Percentiles rank a stretch among this genome's conserved stretches.
Conservation (phyloP, 2,113 vertebrate species). For the Neoarius graeffei region DNA sequence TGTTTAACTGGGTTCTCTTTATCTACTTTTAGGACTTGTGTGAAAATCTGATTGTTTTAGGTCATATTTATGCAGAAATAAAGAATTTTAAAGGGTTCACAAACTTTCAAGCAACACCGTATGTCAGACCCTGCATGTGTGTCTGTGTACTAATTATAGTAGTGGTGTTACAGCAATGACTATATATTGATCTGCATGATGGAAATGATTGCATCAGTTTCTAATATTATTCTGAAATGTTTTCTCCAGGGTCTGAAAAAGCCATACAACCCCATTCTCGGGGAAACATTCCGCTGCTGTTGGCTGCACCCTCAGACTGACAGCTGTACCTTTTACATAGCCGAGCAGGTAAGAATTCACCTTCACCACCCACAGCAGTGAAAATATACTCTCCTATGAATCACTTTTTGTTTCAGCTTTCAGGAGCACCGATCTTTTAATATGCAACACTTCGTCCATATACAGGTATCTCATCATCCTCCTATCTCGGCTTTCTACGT, state of each 20-base stretch:
- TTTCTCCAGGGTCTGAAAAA: constrained; percentile 89
- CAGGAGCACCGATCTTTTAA: neutral
- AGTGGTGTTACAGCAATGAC: no score
- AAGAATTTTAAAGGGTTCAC: no score
- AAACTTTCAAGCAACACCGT: no score
- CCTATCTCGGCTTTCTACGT: constrained; percentile 94
- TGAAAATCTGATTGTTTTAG: no score
- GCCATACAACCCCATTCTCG: constrained; percentile 95
- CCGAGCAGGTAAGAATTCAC: constrained; percentile 83
- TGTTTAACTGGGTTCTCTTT: no score
- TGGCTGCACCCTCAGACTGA: constrained; percentile 91
- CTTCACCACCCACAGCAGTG: neutral
- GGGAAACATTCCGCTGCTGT: constrained; percentile 94
- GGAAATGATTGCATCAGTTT: no score
- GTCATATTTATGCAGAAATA: no score
- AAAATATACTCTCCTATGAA: neutral
- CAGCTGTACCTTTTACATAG: constrained; percentile 95
- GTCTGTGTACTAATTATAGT: no score
- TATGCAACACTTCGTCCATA: neutral
- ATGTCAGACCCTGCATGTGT: neutral
- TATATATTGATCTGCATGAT: neutral
- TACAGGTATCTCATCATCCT: constrained; percentile 93
- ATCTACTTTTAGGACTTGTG: no score
- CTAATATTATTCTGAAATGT: no score
- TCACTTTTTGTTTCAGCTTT: neutral